These are phyloP conservation scores for Eleginops maclovinus DNA, from an alignment of 2,113 vertebrate genomes.

Conservation along the genomic window DNA sequence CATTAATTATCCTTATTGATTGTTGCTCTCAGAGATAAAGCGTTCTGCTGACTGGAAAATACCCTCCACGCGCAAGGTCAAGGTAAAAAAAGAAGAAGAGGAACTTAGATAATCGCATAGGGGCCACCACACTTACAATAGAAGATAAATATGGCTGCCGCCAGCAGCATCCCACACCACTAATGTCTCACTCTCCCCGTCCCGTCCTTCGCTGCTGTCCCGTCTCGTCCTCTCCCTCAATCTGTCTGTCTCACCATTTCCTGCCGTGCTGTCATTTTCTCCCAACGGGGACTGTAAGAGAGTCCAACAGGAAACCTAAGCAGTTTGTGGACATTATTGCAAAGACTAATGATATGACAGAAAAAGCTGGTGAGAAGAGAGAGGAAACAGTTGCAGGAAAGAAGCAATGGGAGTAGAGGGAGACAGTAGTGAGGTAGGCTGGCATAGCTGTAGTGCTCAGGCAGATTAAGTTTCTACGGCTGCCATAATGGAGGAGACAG, in stretches of 20 bases:
- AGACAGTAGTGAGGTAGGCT: constrained; percentile 48
- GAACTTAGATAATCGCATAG: constrained; percentile 91
- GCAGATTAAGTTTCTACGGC: constrained; percentile 80
- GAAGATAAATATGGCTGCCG: constrained; percentile 63
- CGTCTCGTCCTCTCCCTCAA: constrained; percentile 38
- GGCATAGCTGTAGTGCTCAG: constrained; percentile 55
- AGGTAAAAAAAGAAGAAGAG: constrained; percentile 84
- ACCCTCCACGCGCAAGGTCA: constrained; percentile 97
- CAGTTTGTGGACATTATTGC: constrained; percentile 10
- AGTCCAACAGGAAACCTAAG: constrained; percentile 36
- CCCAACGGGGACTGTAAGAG: constrained; percentile 27
- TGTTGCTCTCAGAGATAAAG: constrained; percentile 99
- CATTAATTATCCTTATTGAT: constrained; percentile 99
- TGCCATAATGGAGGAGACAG: constrained; percentile 78
- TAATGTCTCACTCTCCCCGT: constrained; percentile 28
- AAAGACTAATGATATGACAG: constrained; percentile 30
- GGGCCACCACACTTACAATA: constrained; percentile 58
- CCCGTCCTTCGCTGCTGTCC: constrained; percentile 9
- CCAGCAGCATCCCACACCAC: not conserved
- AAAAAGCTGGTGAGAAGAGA: constrained; percentile 12
- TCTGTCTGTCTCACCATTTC: constrained; percentile 45
- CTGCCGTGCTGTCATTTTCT: constrained; percentile 28
- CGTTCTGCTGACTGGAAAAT: constrained; percentile 99
- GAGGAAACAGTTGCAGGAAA: constrained; percentile 19
- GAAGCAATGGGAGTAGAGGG: constrained; percentile 23